These are phyloP conservation scores for Axea sp. DNA, from an alignment of 2,888 invertebrate species.

Conservation along the genomic window DNA sequence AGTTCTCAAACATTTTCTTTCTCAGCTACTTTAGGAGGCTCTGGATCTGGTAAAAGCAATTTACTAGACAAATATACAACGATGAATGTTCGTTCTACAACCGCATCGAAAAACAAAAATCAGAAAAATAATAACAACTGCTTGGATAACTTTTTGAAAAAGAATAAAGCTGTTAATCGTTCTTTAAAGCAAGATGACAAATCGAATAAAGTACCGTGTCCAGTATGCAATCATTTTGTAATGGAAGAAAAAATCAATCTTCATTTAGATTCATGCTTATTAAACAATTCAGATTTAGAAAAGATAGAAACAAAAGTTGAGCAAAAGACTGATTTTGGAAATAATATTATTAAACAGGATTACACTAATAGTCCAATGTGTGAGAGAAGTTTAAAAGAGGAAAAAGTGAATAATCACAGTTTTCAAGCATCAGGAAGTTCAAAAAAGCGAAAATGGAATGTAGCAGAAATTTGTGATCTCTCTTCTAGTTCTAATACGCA, in stretches of 20 bases:
- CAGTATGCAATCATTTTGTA: conserved; percentile 82
- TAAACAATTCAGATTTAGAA: conserved; percentile 24
- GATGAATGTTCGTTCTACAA: no score
- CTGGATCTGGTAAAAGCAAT: conserved; percentile 69
- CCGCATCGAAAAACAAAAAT: neutral
- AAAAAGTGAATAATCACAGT: conserved; percentile 20
- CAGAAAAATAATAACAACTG: neutral
- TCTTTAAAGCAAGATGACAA: conserved; percentile 77
- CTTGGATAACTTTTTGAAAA: neutral
- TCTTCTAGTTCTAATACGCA: conserved; percentile 29
- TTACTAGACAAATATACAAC: conserved; percentile 67
- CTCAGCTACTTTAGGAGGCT: conserved; percentile 72
- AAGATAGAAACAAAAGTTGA: neutral
- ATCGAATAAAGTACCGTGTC: conserved; percentile 81
- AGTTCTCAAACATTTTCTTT: conserved; percentile 62
- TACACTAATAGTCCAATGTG: conserved; percentile 32
- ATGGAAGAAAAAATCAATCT: conserved; percentile 81
- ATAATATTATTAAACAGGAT: conserved; percentile 16
- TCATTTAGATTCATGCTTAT: conserved; percentile 81
- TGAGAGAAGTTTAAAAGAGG: neutral
- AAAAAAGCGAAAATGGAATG: conserved; percentile 57
- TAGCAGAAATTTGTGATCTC: conserved; percentile 35
- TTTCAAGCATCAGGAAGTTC: conserved; percentile 57
- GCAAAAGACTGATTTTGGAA: neutral
- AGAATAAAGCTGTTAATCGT: conserved; percentile 38